Base-by-base conservation (phyloP, 2,888 invertebrate species). In the Cosmia trapezina region DNA sequence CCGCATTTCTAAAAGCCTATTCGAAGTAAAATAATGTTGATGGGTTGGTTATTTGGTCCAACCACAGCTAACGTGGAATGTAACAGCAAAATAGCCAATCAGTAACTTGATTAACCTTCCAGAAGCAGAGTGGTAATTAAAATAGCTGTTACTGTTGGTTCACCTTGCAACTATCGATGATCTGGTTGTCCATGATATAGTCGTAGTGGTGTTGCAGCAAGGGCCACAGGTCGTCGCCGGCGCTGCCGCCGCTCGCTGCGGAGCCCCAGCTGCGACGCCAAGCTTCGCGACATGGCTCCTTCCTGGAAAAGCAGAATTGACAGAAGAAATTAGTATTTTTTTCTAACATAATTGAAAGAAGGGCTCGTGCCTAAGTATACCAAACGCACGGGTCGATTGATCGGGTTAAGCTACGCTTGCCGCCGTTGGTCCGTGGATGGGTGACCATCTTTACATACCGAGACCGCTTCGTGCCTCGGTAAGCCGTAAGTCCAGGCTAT, bases 121-220 rank as follows among this genome's bases (percentile, higher is more conserved):
- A 51, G 11, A 51, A 51, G n/a, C n/a, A 11, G 1, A 22, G 11
- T 12, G 2, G 53, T 53, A 0, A 53, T 53, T 14, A 22, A 53
- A 53, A 22, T 53, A 41, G 43, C 4, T 61, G 6, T 53, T 53
- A 4, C n/a, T 22, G 53, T 53, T 22, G 43, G n/a, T n/a, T 19
- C 65, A 96, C 96, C 93, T 93, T 95, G 96, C 99, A 99, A 86
- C 98, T 97, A 91, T 99, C 98, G 80, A 99, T 98, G 86, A 99
- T 97, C 94, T 98, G 98, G 90, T 98, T 98, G 94, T 98, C 98
- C 99, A 99, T 99, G 91, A 99, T 98, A 94, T 98, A 99, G 93
- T 99, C 98, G 95, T 99, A 99, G 94, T 98, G 98, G 72, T 98
- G 98, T 94, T 98, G 98, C 89, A 99, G 97, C 76, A 98, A 97